Conservation (phyloP, 2,888 invertebrate genomes). For the Bombylius major region DNA sequence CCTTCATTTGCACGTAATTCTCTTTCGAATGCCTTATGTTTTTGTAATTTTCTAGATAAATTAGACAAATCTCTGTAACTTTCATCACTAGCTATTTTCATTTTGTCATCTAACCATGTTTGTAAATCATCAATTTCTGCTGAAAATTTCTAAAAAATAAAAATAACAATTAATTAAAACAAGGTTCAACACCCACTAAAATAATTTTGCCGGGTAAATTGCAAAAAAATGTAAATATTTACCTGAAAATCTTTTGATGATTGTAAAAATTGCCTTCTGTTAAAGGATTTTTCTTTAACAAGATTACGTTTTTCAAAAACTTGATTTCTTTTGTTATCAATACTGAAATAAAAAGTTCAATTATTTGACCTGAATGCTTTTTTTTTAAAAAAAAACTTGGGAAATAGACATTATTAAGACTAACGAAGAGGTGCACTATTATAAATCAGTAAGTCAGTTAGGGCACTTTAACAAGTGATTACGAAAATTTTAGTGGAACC, state of each 20-base stretch:
- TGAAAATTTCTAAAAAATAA: conserved; percentile 51
- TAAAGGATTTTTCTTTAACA: conserved; percentile 62
- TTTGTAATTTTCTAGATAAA: conserved; percentile 81
- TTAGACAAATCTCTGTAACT: conserved; percentile 84
- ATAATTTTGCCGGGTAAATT: conserved; percentile 4
- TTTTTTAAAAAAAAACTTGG: not conserved
- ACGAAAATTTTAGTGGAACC: too few species aligned
- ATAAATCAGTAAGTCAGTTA: too few species aligned
- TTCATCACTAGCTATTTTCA: conserved; percentile 82
- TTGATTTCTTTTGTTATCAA: conserved; percentile 57
- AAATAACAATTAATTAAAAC: too few species aligned
- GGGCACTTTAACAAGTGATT: too few species aligned
- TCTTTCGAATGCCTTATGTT: conserved; percentile 93
- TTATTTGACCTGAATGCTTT: not conserved
- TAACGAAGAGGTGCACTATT: not conserved
- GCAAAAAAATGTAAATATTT: too few species aligned
- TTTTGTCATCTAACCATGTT: conserved; percentile 85
- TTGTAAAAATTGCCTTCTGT: conserved; percentile 59
- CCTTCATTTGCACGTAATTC: conserved; percentile 92
- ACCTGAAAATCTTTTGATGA: conserved; percentile 76
- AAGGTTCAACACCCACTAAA: not conserved
- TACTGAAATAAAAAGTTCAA: conserved; percentile 36
- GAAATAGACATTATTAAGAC: not conserved
- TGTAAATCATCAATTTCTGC: conserved; percentile 84
- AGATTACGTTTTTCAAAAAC: conserved; percentile 61